Percentiles rank a stretch among this genome's conserved stretches.
phyloP scores from a whole-genome alignment of 2,888 invertebrate genomes.

The Choreutis nemorana region DNA sequence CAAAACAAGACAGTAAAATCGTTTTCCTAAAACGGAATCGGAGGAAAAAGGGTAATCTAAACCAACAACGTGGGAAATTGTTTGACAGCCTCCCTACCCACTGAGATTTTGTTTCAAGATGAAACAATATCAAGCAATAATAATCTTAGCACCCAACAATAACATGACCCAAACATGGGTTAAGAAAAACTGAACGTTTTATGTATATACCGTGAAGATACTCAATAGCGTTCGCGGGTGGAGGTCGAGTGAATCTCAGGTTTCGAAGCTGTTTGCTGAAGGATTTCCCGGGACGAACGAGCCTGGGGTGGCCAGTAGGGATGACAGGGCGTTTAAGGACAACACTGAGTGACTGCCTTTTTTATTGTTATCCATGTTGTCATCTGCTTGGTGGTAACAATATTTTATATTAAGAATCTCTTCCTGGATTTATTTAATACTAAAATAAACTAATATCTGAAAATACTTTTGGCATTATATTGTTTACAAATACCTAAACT shows the following conservation, averaged over 20 bases:
- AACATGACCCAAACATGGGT: slow-evolving; percentile 17
- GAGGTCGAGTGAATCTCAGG: slow-evolving; percentile 59
- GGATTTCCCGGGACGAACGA: slow-evolving; percentile 62
- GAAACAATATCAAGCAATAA: slow-evolving; percentile 31
- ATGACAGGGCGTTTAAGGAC: slow-evolving; percentile 48
- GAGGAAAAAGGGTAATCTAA: too few species aligned
- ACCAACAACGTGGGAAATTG: too few species aligned
- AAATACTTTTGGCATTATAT: too few species aligned
- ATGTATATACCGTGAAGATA: slow-evolving; percentile 37
- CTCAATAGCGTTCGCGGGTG: slow-evolving; percentile 50
- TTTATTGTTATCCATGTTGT: slow-evolving; percentile 54
- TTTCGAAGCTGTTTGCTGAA: slow-evolving; percentile 56
- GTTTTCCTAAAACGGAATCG: too few species aligned
- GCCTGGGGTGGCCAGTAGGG: slow-evolving; percentile 40
- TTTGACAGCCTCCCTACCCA: too few species aligned
- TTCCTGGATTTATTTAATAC: too few species aligned
- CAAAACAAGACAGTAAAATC: too few species aligned
- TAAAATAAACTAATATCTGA: too few species aligned
- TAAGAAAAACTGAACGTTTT: slow-evolving; percentile 35
- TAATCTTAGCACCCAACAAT: slow-evolving; percentile 15
- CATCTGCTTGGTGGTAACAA: too few species aligned
- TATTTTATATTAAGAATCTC: too few species aligned
- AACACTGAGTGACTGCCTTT: slow-evolving; percentile 51
- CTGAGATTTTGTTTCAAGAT: slow-evolving; percentile 9
- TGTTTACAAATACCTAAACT: too few species aligned